phyloP scores from a whole-genome alignment of 1,140 invertebrate genomes.

The Scaptomyza montana region DNA sequence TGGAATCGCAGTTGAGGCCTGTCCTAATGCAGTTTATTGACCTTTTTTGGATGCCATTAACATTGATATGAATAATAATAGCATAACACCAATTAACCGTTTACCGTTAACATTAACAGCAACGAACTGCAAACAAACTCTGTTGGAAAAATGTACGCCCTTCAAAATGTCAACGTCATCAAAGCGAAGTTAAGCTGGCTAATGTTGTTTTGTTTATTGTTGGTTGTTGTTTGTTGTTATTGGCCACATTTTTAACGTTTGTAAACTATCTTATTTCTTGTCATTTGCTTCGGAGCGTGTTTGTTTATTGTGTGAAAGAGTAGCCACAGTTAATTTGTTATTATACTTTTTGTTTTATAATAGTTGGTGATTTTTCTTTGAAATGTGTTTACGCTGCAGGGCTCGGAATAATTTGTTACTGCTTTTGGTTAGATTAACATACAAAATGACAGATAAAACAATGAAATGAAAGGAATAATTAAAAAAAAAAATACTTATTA shows the following conservation, averaged over 20 bases:
- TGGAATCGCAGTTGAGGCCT: conserved; percentile 2
- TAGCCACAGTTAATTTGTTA: conserved; percentile 65
- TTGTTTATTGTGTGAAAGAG: neutral
- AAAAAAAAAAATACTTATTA: neutral
- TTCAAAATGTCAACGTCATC: conserved; percentile 67
- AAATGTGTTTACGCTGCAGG: conserved; percentile 30
- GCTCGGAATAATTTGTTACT: conserved; percentile 51
- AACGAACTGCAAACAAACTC: conserved; percentile 40
- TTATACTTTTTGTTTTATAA: conserved; percentile 66
- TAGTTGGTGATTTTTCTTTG: conserved; percentile 68
- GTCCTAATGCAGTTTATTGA: conserved; percentile 45
- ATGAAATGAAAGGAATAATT: neutral
- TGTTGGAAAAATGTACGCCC: conserved; percentile 54
- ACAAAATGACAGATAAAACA: neutral
- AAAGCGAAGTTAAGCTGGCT: conserved; percentile 47
- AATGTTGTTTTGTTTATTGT: conserved; percentile 34
- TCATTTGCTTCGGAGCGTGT: neutral
- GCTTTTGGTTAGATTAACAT: conserved; percentile 14
- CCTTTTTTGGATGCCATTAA: conserved; percentile 32
- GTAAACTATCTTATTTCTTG: conserved; percentile 63
- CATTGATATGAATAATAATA: conserved; percentile 22
- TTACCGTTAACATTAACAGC: conserved; percentile 23
- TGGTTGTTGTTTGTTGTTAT: conserved; percentile 29
- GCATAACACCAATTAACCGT: conserved; percentile 58
- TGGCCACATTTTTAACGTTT: conserved; percentile 65